These are phyloP conservation scores for Platichthys stellatus DNA, from an alignment of 2,113 vertebrate genomes.

Conservation along the genomic window DNA sequence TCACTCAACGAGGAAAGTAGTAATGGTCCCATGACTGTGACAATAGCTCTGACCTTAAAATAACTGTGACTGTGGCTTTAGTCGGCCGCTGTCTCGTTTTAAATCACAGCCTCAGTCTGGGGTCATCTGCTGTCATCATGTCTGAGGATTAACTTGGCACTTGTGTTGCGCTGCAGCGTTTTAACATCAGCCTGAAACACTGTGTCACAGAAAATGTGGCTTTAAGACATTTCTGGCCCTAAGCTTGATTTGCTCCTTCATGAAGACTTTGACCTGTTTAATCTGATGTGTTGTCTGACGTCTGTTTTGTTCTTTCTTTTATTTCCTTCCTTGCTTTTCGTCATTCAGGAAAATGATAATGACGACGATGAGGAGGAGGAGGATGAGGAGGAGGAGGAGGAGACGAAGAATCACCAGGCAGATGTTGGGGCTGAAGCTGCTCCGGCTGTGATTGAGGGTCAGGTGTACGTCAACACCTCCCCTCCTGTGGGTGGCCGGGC, in stretches of 20 bases:
- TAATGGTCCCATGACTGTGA: background rate
- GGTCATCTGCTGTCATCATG: slow-evolving; percentile 7
- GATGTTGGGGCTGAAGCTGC: slow-evolving; percentile 6
- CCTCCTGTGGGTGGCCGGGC: slow-evolving; percentile 76
- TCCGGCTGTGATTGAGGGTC: slow-evolving; percentile 85
- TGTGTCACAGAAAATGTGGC: background rate
- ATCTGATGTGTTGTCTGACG: background rate
- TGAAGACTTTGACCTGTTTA: background rate
- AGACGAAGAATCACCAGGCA: slow-evolving; percentile 22
- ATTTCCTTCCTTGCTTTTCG: background rate
- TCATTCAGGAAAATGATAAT: slow-evolving; percentile 44
- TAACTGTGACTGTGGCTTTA: slow-evolving; percentile 1
- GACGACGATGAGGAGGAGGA: background rate
- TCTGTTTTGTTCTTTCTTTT: background rate
- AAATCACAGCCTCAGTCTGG: slow-evolving; percentile 12
- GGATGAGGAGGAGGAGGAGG: slow-evolving; percentile 16
- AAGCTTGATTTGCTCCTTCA: background rate
- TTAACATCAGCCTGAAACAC: background rate
- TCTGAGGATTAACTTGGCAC: slow-evolving; percentile 25
- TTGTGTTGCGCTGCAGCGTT: background rate
- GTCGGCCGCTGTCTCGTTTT: slow-evolving; percentile 10
- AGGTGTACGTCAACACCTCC: slow-evolving; percentile 92
- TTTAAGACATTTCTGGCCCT: background rate
- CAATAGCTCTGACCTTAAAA: background rate
- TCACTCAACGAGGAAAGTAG: background rate